Conservation (phyloP, 1,140 invertebrate genomes). For the Caenorhabditis latens region DNA sequence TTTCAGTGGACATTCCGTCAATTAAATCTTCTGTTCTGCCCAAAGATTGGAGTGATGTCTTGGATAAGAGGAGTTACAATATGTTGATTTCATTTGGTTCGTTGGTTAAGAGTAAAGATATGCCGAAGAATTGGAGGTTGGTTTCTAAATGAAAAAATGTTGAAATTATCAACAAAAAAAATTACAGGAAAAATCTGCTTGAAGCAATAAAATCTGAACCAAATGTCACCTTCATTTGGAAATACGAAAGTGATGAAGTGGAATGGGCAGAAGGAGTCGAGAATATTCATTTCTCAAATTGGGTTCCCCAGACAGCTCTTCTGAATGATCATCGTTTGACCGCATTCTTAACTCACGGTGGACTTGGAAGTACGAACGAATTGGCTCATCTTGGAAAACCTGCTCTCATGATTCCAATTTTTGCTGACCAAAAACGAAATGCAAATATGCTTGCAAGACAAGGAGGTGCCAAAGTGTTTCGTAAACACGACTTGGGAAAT, state of each 20-base stretch:
- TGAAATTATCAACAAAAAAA: not conserved
- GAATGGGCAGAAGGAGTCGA: conserved; percentile 42
- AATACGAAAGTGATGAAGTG: conserved; percentile 62
- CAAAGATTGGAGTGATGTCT: conserved; percentile 53
- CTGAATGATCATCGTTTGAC: conserved; percentile 63
- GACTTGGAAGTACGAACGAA: conserved; percentile 69
- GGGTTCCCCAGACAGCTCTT: conserved; percentile 64
- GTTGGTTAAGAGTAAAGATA: conserved; percentile 57
- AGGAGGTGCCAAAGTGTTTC: conserved; percentile 54
- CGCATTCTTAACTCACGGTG: conserved; percentile 71
- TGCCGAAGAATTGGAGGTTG: conserved; percentile 59
- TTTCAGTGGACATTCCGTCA: conserved; percentile 11
- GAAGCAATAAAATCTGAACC: conserved; percentile 18
- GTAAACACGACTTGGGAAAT: conserved; percentile 56
- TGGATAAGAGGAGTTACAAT: conserved; percentile 48
- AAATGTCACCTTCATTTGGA: conserved; percentile 66
- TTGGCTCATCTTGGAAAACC: conserved; percentile 68
- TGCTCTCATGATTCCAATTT: conserved; percentile 70
- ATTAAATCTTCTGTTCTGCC: not conserved
- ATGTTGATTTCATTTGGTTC: conserved; percentile 67
- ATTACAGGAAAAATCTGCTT: conserved; percentile 14
- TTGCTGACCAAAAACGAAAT: conserved; percentile 69
- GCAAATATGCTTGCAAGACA: conserved; percentile 59
- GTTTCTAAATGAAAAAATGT: not conserved
- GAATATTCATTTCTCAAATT: conserved; percentile 59